These are phyloP conservation scores for Eulemur mongoz DNA, from an alignment of 2,797 vertebrate species.

Conservation along the genomic window DNA sequence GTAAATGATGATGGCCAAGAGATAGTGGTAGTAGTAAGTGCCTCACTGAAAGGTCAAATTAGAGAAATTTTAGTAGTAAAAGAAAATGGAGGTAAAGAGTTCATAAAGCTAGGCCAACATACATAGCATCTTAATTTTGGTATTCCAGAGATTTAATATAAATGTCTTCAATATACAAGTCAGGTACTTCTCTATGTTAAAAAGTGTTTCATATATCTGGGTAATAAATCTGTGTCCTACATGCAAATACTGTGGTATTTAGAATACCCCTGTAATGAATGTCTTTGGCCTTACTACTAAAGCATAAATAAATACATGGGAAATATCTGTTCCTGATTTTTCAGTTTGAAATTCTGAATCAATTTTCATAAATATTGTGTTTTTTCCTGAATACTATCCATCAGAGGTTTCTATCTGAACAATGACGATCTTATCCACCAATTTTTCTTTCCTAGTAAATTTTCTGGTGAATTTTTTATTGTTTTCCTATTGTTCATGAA, in stretches of 20 bases:
- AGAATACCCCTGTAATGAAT: not conserved
- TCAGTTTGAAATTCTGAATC: not conserved
- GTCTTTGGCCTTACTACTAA: not conserved
- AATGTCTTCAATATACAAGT: not conserved
- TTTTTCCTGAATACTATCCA: not conserved
- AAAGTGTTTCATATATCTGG: not conserved
- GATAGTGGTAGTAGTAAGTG: not conserved
- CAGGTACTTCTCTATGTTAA: not conserved
- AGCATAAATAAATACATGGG: not conserved
- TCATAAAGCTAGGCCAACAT: not conserved
- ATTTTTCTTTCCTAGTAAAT: not conserved
- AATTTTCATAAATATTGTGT: not conserved
- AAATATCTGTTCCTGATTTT: constrained; percentile 11
- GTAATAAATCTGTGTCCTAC: constrained; percentile 3
- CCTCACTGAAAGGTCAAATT: constrained; percentile 16
- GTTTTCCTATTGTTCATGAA: constrained; percentile 31
- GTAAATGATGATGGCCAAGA: not conserved
- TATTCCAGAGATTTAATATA: not conserved
- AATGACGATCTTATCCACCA: not conserved
- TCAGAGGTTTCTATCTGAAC: not conserved
- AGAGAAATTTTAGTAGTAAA: not conserved
- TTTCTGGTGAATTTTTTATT: not conserved
- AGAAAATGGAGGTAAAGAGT: not conserved
- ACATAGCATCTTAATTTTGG: not conserved
- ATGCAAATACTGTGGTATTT: constrained; percentile 3